These are phyloP conservation scores for Dromas ardeola DNA, from an alignment of 2,113 vertebrate genomes.

Conservation along the genomic window DNA sequence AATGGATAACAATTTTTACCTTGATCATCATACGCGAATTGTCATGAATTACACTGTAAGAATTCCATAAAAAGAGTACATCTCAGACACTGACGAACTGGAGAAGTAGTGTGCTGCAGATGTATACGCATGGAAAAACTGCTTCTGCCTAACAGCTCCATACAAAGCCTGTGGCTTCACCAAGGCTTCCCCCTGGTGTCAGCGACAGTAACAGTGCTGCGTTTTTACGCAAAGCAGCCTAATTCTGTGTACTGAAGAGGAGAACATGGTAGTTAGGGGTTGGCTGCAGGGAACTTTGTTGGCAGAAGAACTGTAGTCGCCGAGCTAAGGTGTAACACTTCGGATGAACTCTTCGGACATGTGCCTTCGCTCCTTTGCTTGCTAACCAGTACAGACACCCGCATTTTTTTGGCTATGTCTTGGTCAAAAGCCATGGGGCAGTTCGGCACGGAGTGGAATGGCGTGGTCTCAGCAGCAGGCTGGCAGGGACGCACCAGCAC, in stretches of 20 bases:
- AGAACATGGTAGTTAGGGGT: rapidly evolving
- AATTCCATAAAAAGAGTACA: background rate
- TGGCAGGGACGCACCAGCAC: rapidly evolving
- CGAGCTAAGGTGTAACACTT: rapidly evolving
- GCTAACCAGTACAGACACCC: rapidly evolving
- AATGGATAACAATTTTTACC: background rate
- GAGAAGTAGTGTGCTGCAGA: rapidly evolving
- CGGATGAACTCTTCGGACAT: rapidly evolving
- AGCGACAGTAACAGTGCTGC: rapidly evolving
- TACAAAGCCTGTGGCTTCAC: background rate
- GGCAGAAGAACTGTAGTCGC: background rate
- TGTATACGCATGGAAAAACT: rapidly evolving
- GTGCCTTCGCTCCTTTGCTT: rapidly evolving
- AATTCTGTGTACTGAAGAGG: rapidly evolving
- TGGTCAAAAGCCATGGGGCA: background rate
- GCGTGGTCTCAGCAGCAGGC: rapidly evolving
- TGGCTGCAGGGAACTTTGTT: rapidly evolving
- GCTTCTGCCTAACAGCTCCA: background rate
- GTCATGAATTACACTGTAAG: background rate
- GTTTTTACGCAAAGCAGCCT: rapidly evolving
- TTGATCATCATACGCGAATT: background rate
- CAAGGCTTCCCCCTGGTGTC: background rate
- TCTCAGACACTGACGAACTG: background rate
- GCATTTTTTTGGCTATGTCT: rapidly evolving
- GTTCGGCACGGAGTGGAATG: rapidly evolving